Conservation (phyloP, 53 echinoderm and acorn worm genomes). For the Holothuria scabra region DNA sequence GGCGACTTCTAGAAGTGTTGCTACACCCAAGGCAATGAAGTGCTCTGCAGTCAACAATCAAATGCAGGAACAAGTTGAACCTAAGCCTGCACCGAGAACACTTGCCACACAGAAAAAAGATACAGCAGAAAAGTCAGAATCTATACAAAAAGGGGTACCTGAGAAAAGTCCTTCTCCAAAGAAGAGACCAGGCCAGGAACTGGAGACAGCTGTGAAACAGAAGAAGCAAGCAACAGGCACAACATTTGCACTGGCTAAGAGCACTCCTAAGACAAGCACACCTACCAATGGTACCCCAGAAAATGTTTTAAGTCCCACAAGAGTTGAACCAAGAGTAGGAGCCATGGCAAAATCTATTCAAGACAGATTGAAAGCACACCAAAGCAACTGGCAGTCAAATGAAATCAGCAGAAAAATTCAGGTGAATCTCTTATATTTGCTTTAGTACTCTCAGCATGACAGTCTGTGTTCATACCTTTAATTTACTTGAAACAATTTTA, state of each 20-base stretch:
- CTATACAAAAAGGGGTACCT: constrained; percentile 10
- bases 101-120: too few relatives aligned
- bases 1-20: constrained; percentile 21
- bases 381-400: constrained; percentile 86
- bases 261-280: constrained; percentile 11
- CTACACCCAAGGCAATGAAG: constrained; percentile 2
- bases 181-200: constrained; percentile 42
- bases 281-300: constrained; percentile 14
- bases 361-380: constrained; percentile 78
- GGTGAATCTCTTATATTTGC: constrained; percentile 46
- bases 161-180: constrained; percentile 52
- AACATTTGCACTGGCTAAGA: constrained; percentile 7
- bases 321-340: constrained; percentile 72
- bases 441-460: too few relatives aligned
- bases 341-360: constrained; percentile 93
- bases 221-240: constrained; percentile 39
- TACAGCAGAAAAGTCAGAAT: neutral
- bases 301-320: constrained; percentile 57
- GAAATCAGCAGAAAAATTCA: constrained; percentile 91
- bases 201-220: neutral
- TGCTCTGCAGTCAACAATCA: constrained; percentile 1
- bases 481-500: neutral
- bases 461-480: too few relatives aligned
- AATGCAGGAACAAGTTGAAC: neutral
- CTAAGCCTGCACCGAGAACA: neutral